phyloP scores from a whole-genome alignment of 2,113 vertebrate genomes.

The Hiodon tergisus region DNA sequence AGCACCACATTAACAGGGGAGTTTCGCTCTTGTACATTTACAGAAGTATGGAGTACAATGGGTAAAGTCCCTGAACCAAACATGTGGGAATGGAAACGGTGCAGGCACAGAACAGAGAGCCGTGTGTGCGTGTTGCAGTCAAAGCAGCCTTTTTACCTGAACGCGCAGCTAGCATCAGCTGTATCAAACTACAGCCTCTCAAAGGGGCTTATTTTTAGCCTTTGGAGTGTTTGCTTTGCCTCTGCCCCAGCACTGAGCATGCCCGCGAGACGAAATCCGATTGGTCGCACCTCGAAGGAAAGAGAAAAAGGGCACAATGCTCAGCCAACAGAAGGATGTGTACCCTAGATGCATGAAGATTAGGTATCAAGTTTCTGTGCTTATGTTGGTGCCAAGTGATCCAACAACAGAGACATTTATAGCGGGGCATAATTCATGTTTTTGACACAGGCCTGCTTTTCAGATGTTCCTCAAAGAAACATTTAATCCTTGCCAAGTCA shows the following conservation, averaged over 20 bases:
- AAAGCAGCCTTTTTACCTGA: not conserved
- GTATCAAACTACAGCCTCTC: not conserved
- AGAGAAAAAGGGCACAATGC: not conserved
- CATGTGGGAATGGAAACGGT: no score
- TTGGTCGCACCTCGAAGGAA: not conserved
- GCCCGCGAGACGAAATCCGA: not conserved
- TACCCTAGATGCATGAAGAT: not conserved
- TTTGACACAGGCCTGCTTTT: no score
- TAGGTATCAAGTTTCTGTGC: not conserved
- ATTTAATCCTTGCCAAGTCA: no score
- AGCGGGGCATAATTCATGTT: no score
- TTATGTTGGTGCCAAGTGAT: no score
- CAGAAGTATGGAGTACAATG: no score
- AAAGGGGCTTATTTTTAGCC: constrained; percentile 18
- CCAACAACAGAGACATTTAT: no score
- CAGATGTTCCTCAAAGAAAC: no score
- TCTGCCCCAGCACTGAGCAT: not conserved
- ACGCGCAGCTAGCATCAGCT: not conserved
- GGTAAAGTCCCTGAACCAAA: no score
- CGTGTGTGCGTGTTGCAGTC: not conserved
- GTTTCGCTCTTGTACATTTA: no score
- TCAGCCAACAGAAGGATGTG: not conserved
- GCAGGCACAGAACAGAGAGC: no score
- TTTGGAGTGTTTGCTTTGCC: not conserved
- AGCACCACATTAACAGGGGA: no score